Base-by-base conservation (phyloP, 2,888 invertebrate genomes). In the Lepas anatifera region DNA sequence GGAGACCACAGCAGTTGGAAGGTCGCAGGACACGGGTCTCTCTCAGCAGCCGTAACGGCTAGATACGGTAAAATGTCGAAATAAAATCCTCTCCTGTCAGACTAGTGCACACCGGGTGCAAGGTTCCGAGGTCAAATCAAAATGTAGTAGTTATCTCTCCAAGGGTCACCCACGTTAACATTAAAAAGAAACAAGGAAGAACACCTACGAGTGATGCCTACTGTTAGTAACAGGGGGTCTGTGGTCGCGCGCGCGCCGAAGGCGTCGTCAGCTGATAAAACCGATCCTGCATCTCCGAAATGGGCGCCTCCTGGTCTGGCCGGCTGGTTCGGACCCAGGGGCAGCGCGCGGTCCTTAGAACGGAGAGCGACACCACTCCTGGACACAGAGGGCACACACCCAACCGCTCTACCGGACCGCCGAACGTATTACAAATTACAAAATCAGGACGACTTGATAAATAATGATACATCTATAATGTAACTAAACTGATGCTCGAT, bases 381-480 rank as follows among this genome's bases (percentile, higher is more conserved):
- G n/a, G n/a, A n/a, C n/a, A n/a, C n/a, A n/a, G n/a, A 58, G 35
- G 35, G 35, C 58, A 35, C 32, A 35, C 52, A 29, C 52, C 32
- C 29, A 29, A 32, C 29, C 52, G 32, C 29, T 32, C 18, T 35
- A 18, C 32, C 32, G 35, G 16, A 7, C 22, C 32, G 32, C 58
- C 35, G 25, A 35, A 35, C 35, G 58, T 58, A 58, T 58, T 58
- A 58, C 58, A 58, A 58, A 58, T 58, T 58, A 58, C 58, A 58
- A 58, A 58, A 58, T 58, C 58, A 58, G 58, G 58, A 58, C 58
- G 58, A 58, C 58, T 58, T 58, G 58, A 66, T 66, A 66, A 66
- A 66, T 41, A 66, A 66, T 66, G 39, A 66, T 66, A 41, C 66
- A 66, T 41, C 37, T 66, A 39, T 66, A 66, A 66, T 66, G 66